Base-by-base conservation (phyloP, 2,797 vertebrate species). In the Falco columbarius region DNA sequence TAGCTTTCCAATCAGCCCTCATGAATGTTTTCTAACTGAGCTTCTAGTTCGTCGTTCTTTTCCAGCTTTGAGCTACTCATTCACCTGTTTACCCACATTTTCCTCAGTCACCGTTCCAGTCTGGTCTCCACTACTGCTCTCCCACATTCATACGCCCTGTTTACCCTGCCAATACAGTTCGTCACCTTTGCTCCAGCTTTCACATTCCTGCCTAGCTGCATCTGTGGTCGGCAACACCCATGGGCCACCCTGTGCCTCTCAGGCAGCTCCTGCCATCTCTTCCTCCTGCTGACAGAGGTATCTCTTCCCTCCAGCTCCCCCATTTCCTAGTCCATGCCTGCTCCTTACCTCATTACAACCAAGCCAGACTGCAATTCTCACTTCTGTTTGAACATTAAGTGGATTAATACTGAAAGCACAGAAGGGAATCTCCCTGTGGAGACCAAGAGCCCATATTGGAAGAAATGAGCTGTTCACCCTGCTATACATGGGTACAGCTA, bases 251-350 rank as follows among this genome's bases (percentile, higher is more conserved):
- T 34, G 4, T 32, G 29, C 34, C 5, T 61, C 7, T 81, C n/a
- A n/a, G 34, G 19, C 42, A 18, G 12, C 54, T 89, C 67, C 30
- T 81, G 51, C 54, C 47, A 34, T 42, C 19, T 71, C 52, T 62
- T 73, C 26, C 18, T 55, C 27, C 38, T 36, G 21, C 44, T 72
- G 27, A 61, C 6, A 0, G 0, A 77, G 12, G 8, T 10, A 6
- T 24, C 20, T 40, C 38, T 67, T 77, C 36, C 26, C 26, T 49
- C 22, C 15, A 62, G 14, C 18, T 83, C 32, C 23, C 11, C 10
- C 4, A 1, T 68, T 77, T 59, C 58, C 38, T 56, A 14, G n/a
- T 73, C 52, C 29, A 54, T 1, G 2, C 7, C 30, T 22, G 27
- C 36, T 89, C 55, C 27, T 90, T 29, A 89, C 10, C 20, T 81